Evolutionary conservation across 2,113 vertebrate genomes (phyloP).

Genomic region (Nanger granti): DNA sequence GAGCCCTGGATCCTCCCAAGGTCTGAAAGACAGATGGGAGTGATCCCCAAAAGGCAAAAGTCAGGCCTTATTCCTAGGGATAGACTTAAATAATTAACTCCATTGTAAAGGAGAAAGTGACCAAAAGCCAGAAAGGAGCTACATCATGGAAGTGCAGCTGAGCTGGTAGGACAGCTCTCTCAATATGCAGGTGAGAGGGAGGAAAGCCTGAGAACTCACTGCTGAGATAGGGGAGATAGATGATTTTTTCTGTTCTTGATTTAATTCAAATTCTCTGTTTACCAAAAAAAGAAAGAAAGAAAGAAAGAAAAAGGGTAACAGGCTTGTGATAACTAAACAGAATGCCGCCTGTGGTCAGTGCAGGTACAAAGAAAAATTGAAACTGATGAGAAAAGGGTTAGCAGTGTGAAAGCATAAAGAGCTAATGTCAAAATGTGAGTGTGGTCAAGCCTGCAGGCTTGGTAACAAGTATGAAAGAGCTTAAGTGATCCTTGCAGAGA

Average conservation of each 20-base stretch:
- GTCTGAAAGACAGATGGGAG: background rate
- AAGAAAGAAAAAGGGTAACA: background rate
- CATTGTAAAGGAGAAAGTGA: background rate
- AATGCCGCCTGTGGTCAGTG: background rate
- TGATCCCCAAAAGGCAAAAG: background rate
- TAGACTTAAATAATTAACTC: background rate
- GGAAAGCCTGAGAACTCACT: background rate
- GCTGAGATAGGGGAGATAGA: background rate
- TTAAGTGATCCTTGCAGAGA: background rate
- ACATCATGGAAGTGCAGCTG: accelerated
- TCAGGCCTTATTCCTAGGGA: background rate
- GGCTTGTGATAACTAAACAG: background rate
- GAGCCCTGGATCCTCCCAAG: background rate
- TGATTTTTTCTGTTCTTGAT: too few species aligned
- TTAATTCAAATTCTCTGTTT: background rate
- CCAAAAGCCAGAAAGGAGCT: background rate
- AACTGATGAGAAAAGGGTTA: background rate
- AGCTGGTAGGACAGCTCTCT: background rate
- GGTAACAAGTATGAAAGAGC: accelerated
- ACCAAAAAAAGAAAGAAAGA: background rate
- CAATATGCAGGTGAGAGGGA: too few species aligned
- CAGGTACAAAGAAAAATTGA: too few species aligned
- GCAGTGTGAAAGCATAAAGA: accelerated
- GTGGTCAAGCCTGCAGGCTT: accelerated
- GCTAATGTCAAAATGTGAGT: accelerated